Percentiles rank a stretch among this genome's conserved stretches.
phyloP scores from a whole-genome alignment of 2,888 invertebrate genomes.

The Poecilus cupreus region DNA sequence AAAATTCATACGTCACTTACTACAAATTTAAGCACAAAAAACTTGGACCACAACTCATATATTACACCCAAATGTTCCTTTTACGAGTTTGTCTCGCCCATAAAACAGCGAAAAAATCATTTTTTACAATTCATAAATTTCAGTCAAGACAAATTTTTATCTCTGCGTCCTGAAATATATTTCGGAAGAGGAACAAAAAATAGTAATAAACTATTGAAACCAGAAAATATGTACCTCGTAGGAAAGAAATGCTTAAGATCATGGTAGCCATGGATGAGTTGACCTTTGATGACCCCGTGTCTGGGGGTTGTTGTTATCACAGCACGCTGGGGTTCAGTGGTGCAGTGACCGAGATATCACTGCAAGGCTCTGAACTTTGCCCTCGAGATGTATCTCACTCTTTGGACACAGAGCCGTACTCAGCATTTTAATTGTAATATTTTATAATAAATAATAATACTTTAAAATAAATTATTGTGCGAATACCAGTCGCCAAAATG shows the following conservation, averaged over 20 bases:
- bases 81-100: conserved; percentile 16
- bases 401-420: neutral
- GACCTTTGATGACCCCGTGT: conserved; percentile 45
- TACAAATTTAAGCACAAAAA: neutral
- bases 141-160: conserved; percentile 42
- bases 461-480: no score
- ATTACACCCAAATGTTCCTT: conserved; percentile 35
- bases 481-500: no score
- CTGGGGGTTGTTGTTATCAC: conserved; percentile 55
- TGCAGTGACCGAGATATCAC: conserved; percentile 44
- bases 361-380: conserved; percentile 23
- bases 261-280: conserved; percentile 25
- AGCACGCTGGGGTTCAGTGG: conserved; percentile 54
- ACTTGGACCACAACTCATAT: conserved; percentile 20
- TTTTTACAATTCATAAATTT: conserved; percentile 51
- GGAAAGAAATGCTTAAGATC: neutral
- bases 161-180: conserved; percentile 16
- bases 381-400: neutral
- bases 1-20: conserved; percentile 22
- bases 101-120: conserved; percentile 42
- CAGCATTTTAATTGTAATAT: neutral
- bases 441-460: no score
- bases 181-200: conserved; percentile 19
- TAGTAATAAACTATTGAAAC: conserved; percentile 14
- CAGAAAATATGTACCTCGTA: neutral